phyloP scores from a whole-genome alignment of 2,888 invertebrate species.

The Ischnura elegans region DNA sequence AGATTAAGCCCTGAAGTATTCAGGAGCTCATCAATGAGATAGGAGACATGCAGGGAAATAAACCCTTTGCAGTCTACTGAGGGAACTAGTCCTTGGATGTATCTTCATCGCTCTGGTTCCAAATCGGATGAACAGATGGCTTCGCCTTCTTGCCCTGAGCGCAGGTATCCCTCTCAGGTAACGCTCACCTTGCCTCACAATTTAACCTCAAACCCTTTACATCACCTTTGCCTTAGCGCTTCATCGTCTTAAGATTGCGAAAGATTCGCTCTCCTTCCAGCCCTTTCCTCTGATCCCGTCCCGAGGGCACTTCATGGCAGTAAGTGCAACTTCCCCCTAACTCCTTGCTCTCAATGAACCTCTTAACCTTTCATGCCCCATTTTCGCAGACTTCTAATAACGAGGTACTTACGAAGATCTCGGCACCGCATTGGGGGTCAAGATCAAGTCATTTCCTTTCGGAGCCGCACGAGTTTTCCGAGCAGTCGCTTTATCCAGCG shows the following conservation, averaged over 20 bases:
- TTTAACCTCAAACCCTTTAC: background rate
- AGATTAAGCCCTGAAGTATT: no score
- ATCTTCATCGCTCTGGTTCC: background rate
- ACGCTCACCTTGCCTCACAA: background rate
- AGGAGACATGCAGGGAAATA: background rate
- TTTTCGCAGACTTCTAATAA: conserved; percentile 66
- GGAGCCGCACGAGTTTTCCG: background rate
- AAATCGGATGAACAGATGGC: background rate
- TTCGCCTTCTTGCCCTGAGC: background rate
- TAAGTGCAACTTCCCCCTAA: background rate
- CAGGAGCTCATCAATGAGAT: no score
- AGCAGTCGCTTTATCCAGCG: background rate
- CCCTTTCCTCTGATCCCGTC: conserved; percentile 1
- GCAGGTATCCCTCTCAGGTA: background rate
- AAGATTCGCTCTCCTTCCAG: background rate
- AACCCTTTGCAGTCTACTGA: background rate
- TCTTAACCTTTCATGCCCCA: conserved; percentile 62
- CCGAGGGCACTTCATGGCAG: conserved; percentile 14
- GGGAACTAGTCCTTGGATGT: background rate
- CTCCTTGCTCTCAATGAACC: conserved; percentile 13
- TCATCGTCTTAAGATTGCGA: background rate
- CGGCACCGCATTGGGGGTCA: conserved; percentile 48
- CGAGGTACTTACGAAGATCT: conserved; percentile 43
- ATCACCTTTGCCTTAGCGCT: background rate
- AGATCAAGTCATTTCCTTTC: conserved; percentile 50